Evolutionary conservation across 2,888 invertebrate genomes (phyloP).

Genomic region (Caenorhabditis drosophilae): DNA sequence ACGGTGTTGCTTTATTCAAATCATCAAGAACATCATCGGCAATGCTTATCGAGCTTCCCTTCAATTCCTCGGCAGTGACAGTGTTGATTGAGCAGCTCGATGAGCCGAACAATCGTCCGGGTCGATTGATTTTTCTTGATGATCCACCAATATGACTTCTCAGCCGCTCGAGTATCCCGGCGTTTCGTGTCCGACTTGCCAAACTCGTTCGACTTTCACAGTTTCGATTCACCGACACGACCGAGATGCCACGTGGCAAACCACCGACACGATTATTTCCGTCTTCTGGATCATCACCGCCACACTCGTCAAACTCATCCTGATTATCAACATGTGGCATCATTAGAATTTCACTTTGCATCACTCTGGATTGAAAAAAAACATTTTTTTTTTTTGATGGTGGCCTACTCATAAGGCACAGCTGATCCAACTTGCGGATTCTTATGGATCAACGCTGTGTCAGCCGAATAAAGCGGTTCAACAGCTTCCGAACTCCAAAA

Average conservation of each 20-base stretch:
- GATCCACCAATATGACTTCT: conserved; percentile 35
- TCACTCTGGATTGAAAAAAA: conserved; percentile 14
- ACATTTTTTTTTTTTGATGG: neutral
- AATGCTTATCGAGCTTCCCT: conserved; percentile 31
- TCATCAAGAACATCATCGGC: no score
- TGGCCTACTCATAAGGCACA: conserved; percentile 46
- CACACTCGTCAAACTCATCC: conserved; percentile 27
- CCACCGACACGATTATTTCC: conserved; percentile 10
- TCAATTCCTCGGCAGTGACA: conserved; percentile 17
- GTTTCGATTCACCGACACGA: conserved; percentile 50
- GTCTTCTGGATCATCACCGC: conserved; percentile 26
- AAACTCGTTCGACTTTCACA: conserved; percentile 43
- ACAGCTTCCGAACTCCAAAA: conserved; percentile 46
- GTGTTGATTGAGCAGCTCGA: conserved; percentile 30
- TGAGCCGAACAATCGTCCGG: conserved; percentile 29
- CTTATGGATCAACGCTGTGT: conserved; percentile 50
- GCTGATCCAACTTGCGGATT: conserved; percentile 55
- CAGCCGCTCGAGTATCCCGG: conserved; percentile 27
- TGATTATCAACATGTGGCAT: conserved; percentile 31
- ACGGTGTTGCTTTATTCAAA: conserved; percentile 33
- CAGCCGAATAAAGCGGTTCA: conserved; percentile 51
- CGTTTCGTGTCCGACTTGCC: conserved; percentile 18
- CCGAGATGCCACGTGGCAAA: conserved; percentile 35
- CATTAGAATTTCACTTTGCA: conserved; percentile 43
- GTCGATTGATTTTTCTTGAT: conserved; percentile 30